Conservation (phyloP, 2,113 vertebrate species). For the Formicarius rufipectus region DNA sequence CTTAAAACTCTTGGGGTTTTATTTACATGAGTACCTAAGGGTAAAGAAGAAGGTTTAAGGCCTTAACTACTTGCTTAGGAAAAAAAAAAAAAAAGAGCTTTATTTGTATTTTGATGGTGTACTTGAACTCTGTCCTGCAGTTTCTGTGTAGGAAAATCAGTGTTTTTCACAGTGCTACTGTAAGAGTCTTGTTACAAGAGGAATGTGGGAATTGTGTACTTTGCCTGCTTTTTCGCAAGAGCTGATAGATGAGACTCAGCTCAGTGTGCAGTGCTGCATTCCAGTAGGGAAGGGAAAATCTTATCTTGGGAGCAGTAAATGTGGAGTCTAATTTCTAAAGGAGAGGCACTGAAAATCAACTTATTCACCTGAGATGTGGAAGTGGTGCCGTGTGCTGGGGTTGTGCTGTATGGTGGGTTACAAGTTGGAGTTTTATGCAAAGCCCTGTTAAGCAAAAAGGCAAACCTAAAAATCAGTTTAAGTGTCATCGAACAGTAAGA, state of each 20-base stretch:
- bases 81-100: background rate
- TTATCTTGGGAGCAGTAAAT: background rate
- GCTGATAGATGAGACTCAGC: background rate
- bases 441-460: background rate
- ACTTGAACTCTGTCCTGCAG: background rate
- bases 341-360: background rate
- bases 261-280: background rate
- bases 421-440: background rate
- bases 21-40: background rate
- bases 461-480: background rate
- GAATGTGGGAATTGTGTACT: background rate
- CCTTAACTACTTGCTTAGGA: background rate
- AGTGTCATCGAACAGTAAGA: background rate
- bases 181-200: background rate
- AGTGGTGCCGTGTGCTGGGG: background rate
- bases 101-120: background rate
- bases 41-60: background rate
- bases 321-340: background rate
- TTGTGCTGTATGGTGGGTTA: background rate
- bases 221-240: background rate
- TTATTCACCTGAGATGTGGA: background rate
- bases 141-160: background rate
- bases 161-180: background rate
- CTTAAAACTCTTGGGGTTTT: background rate
- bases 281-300: background rate